These are phyloP conservation scores for Litocranius walleri DNA, from an alignment of 2,113 vertebrate species.

Conservation along the genomic window DNA sequence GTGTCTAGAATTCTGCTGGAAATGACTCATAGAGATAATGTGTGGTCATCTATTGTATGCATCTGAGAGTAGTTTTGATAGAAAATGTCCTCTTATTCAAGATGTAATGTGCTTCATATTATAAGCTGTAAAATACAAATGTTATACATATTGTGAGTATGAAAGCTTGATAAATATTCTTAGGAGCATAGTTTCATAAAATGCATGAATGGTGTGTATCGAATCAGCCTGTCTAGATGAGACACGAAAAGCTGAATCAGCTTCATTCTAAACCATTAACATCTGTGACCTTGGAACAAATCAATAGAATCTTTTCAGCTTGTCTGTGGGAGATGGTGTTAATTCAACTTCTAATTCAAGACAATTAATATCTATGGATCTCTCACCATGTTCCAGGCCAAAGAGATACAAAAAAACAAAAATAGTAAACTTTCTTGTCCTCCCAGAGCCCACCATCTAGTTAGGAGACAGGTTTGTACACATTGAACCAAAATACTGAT, in stretches of 20 bases:
- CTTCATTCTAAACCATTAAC: constrained; percentile 38
- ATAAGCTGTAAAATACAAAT: background rate
- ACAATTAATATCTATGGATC: background rate
- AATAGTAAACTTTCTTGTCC: background rate
- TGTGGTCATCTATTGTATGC: background rate
- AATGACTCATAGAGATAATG: background rate
- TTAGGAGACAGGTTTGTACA: background rate
- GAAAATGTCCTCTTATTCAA: background rate
- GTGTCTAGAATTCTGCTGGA: constrained; percentile 4
- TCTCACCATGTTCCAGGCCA: background rate
- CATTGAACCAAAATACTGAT: background rate
- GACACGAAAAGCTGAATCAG: constrained; percentile 35
- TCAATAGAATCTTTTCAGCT: constrained; percentile 21
- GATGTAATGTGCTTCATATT: background rate
- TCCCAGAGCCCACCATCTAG: background rate
- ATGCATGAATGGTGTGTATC: background rate
- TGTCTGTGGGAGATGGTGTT: constrained; percentile 28
- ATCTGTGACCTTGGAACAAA: constrained; percentile 43
- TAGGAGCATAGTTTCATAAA: background rate
- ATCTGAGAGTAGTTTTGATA: background rate
- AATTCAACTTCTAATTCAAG: constrained; percentile 41
- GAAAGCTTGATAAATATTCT: background rate
- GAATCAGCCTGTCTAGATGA: background rate
- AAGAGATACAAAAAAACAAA: background rate
- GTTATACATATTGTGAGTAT: background rate